Conservation (phyloP, 1,140 invertebrate species). For the Hesperophylax magnus region DNA sequence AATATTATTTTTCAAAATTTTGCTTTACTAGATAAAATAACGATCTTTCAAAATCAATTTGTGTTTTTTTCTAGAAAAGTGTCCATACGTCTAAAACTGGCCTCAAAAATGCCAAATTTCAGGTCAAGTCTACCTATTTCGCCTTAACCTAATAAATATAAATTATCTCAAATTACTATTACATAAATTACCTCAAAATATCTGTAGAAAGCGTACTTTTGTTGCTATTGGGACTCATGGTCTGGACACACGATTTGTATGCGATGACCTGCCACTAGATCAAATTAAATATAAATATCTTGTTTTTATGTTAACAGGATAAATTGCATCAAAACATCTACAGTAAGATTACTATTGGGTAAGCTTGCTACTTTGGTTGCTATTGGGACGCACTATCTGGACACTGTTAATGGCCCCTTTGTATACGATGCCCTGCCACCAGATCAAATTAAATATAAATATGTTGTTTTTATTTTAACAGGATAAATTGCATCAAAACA, state of each 20-base stretch:
- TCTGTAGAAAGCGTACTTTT: constrained; percentile 91
- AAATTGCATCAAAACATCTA: constrained; percentile 99
- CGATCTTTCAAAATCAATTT: no score
- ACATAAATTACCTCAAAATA: constrained; percentile 99
- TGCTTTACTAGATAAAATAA: no score
- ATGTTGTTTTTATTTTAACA: constrained; percentile 50
- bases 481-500: constrained; percentile 99
- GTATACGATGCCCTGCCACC: constrained; percentile 92
- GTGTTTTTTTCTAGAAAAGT: no score
- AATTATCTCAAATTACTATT: no score
- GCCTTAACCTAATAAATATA: no score
- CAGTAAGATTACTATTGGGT: no score
- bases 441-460: constrained; percentile 89
- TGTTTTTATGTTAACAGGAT: constrained; percentile 72
- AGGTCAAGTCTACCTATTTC: no score
- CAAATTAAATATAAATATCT: constrained; percentile 95
- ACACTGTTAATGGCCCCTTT: constrained; percentile 94
- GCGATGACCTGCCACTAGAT: constrained; percentile 89
- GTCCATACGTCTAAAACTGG: no score
- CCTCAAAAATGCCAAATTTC: no score
- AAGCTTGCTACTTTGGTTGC: constrained; percentile 91
- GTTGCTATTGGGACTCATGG: constrained; percentile 99
- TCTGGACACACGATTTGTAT: constrained; percentile 96
- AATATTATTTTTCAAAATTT: no score
- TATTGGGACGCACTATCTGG: constrained; percentile 99